Conservation (phyloP, 2,888 invertebrate genomes). For the Synergus japonicus region DNA sequence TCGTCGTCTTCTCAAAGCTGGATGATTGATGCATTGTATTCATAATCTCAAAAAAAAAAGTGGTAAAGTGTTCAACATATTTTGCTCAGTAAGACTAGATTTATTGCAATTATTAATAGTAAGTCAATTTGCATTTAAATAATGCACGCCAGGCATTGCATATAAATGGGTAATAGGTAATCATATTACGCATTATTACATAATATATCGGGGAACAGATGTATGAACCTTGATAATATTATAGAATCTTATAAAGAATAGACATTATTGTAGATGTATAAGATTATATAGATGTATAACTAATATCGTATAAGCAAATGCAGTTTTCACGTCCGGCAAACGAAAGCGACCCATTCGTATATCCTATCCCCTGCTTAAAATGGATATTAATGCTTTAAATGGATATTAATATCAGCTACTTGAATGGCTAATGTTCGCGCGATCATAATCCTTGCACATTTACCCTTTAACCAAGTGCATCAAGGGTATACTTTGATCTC, state of each 20-base stretch:
- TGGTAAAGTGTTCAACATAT: background rate
- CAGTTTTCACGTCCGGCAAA: background rate
- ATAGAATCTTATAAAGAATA: too few relatives aligned
- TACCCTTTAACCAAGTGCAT: slow-evolving; percentile 16
- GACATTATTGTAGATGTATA: background rate
- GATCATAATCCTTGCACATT: slow-evolving; percentile 55
- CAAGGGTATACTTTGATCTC: slow-evolving; percentile 1
- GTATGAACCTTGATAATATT: too few relatives aligned
- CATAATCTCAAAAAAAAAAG: background rate
- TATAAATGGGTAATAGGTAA: too few relatives aligned
- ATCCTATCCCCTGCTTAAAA: slow-evolving; percentile 62
- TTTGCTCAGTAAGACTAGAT: too few relatives aligned
- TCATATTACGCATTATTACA: too few relatives aligned
- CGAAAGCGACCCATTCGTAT: slow-evolving; percentile 40
- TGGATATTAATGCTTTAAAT: slow-evolving; percentile 65
- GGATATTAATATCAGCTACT: slow-evolving; percentile 59
- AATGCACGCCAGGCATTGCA: too few relatives aligned
- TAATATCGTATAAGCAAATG: slow-evolving; percentile 7
- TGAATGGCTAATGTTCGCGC: slow-evolving; percentile 67
- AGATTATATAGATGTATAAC: too few relatives aligned
- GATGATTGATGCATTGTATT: background rate
- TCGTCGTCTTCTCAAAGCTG: background rate
- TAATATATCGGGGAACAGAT: too few relatives aligned
- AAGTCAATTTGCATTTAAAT: too few relatives aligned
- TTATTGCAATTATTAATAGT: too few relatives aligned